Conservation (phyloP, 2,113 vertebrate species). For the Myiagra hebetior region DNA sequence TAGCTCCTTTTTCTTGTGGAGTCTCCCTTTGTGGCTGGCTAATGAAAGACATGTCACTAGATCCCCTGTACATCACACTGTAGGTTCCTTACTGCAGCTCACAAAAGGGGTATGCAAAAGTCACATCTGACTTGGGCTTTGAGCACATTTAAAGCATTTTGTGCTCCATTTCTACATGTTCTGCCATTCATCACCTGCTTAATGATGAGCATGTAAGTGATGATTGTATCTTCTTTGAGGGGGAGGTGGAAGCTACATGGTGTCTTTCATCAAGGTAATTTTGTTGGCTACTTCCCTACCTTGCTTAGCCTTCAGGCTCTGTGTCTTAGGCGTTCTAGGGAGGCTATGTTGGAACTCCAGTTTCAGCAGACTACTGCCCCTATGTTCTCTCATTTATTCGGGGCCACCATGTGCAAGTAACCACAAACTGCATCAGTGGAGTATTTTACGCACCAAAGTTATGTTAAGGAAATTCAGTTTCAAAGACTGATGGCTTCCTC, state of each 20-base stretch:
- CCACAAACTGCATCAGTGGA: accelerated
- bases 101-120: background rate
- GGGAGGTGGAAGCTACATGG: background rate
- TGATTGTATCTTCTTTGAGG: background rate
- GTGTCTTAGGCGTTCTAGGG: background rate
- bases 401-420: background rate
- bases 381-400: background rate
- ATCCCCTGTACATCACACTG: background rate
- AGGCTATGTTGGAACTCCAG: background rate
- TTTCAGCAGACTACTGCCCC: background rate
- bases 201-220: background rate
- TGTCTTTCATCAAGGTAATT: background rate
- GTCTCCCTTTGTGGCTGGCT: background rate
- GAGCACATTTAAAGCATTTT: background rate
- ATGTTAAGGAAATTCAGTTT: background rate
- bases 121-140: background rate
- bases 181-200: background rate
- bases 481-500: background rate
- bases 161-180: background rate
- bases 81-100: background rate
- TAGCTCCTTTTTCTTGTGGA: background rate
- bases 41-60: background rate
- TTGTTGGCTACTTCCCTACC: background rate
- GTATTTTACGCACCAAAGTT: background rate
- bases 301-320: background rate